Percentiles rank a stretch among this genome's conserved stretches.
Conservation (phyloP, 2,113 vertebrate species). For the Urocolius indicus region DNA sequence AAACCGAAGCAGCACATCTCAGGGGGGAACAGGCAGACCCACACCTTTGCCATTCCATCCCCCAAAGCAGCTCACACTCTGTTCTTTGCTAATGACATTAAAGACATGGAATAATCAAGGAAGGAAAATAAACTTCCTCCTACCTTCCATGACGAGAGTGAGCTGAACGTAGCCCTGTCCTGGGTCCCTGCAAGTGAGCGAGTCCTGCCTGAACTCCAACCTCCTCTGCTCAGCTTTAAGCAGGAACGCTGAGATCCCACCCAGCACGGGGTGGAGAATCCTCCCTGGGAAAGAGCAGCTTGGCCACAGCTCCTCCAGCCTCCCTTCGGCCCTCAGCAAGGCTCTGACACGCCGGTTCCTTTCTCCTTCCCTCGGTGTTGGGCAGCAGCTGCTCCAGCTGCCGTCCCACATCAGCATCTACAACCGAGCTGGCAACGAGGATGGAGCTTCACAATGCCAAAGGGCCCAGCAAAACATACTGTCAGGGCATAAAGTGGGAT, state of each 20-base stretch:
- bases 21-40: background rate
- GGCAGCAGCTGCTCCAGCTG: background rate
- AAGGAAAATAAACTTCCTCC: background rate
- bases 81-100: background rate
- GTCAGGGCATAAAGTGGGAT: background rate
- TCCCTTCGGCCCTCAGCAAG: background rate
- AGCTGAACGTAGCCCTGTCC: background rate
- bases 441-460: background rate
- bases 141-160: conserved; percentile 45
- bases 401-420: background rate
- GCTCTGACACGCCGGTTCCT: background rate
- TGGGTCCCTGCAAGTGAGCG: background rate
- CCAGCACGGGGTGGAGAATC: conserved; percentile 68
- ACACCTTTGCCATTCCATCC: fast-evolving
- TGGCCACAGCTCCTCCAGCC: conserved; percentile 9
- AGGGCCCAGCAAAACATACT: background rate
- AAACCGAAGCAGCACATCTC: background rate
- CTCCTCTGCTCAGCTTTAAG: conserved; percentile 36
- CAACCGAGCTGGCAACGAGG: fast-evolving
- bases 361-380: background rate
- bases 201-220: background rate
- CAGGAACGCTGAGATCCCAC: conserved; percentile 41
- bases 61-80: background rate
- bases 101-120: background rate
- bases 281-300: conserved; percentile 50